Conservation (phyloP, 1,140 invertebrate species). For the Meloidogyne floridensis region DNA sequence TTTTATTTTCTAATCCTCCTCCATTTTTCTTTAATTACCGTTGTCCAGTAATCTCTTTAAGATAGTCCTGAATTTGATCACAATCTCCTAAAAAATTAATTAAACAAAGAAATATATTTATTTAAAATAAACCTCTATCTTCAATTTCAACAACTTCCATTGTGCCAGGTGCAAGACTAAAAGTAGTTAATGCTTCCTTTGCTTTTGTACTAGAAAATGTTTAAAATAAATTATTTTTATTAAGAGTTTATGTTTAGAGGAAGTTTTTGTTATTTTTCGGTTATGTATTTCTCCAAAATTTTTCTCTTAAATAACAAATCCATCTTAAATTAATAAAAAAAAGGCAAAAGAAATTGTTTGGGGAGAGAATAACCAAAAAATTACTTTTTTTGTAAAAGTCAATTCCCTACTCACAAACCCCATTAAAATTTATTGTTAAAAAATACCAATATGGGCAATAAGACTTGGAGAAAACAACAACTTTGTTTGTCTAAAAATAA, state of each 20-base stretch:
- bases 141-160: slow-evolving; percentile 81
- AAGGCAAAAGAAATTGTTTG: slow-evolving; percentile 32
- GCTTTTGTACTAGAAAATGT: slow-evolving; percentile 80
- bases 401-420: too few relatives aligned
- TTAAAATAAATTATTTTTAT: slow-evolving; percentile 85
- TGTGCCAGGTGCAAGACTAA: slow-evolving; percentile 69
- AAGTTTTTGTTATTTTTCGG: slow-evolving; percentile 25
- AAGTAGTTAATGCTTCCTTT: slow-evolving; percentile 69
- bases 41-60: slow-evolving; percentile 78
- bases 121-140: slow-evolving; percentile 68
- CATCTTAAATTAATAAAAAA: too few relatives aligned
- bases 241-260: slow-evolving; percentile 75
- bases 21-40: slow-evolving; percentile 15
- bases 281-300: too few relatives aligned
- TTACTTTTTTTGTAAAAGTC: too few relatives aligned
- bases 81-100: slow-evolving; percentile 71
- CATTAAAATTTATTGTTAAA: background rate
- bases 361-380: background rate
- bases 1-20: too few relatives aligned
- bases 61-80: slow-evolving; percentile 77
- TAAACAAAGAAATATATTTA: background rate
- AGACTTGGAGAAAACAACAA: slow-evolving; percentile 22
- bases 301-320: too few relatives aligned
- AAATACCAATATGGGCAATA: slow-evolving; percentile 24
- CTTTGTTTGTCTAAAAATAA: slow-evolving; percentile 20